Conservation (phyloP, 2,113 vertebrate species). For the Ochotona princeps region DNA sequence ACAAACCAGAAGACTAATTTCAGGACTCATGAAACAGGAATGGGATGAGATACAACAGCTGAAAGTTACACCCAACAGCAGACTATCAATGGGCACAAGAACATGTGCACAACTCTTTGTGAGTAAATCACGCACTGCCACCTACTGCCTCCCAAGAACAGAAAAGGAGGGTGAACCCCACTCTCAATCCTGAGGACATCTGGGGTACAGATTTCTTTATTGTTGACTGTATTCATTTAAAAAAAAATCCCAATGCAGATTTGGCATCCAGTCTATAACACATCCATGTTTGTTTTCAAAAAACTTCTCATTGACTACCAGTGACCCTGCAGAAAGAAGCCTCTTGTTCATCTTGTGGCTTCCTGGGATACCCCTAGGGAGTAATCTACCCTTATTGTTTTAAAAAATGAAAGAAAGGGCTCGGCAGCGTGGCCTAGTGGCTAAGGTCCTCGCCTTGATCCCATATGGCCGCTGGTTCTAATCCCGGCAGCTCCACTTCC, state of each 20-base stretch:
- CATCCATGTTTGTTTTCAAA: neutral
- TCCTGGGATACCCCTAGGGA: neutral
- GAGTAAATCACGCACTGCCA: neutral
- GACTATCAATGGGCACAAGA: neutral
- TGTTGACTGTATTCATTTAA: neutral
- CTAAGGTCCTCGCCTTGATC: no score
- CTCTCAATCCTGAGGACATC: neutral
- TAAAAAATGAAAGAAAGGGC: no score
- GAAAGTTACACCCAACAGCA: neutral
- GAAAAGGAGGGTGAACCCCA: neutral
- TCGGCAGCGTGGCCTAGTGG: no score
- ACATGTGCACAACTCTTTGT: neutral
- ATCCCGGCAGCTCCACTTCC: no score
- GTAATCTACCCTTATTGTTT: neutral
- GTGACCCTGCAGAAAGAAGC: neutral
- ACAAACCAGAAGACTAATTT: neutral
- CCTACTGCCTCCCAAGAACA: neutral
- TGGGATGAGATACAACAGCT: neutral
- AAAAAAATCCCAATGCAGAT: neutral
- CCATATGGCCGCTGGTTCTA: no score
- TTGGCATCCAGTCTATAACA: neutral
- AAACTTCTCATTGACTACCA: conserved; percentile 10
- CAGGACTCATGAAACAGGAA: neutral
- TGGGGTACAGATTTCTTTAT: neutral
- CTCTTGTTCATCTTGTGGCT: neutral